Evolutionary conservation across 2,797 vertebrate species (phyloP).

Genomic region (Tachyglossus aculeatus): DNA sequence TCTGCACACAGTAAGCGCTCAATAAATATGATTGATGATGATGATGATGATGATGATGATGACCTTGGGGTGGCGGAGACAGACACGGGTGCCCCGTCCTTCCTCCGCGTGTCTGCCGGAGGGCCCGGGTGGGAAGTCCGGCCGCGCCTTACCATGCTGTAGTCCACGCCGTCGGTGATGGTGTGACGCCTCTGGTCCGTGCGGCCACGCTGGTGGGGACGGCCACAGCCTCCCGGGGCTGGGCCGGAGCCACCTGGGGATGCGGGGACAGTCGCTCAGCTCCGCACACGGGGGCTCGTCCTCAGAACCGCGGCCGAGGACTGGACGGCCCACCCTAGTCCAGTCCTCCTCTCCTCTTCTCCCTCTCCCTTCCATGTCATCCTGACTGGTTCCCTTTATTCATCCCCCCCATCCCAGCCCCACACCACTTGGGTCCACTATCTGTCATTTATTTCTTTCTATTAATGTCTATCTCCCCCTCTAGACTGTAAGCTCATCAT

Average conservation of each 20-base stretch:
- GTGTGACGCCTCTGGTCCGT: constrained; percentile 90
- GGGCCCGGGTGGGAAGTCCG: too few species aligned
- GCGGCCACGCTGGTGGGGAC: constrained; percentile 71
- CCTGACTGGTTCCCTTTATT: too few species aligned
- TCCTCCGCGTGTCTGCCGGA: not conserved
- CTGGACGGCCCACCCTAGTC: constrained; percentile 49
- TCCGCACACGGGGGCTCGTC: not conserved
- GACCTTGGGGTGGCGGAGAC: too few species aligned
- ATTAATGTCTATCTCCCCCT: too few species aligned
- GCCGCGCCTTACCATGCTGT: constrained; percentile 81
- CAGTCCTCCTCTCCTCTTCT: constrained; percentile 51
- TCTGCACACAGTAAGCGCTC: too few species aligned
- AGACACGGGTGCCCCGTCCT: not conserved
- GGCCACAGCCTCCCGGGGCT: not conserved
- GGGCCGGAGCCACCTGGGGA: not conserved
- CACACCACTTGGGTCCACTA: too few species aligned
- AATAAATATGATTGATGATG: too few species aligned
- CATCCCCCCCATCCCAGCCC: too few species aligned
- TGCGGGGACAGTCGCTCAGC: not conserved
- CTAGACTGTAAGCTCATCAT: too few species aligned
- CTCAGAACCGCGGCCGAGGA: too few species aligned
- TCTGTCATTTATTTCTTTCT: too few species aligned
- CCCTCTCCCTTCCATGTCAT: constrained; percentile 12
- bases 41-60: too few species aligned
- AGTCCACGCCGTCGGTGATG: constrained; percentile 90